Evolutionary conservation across 2,113 vertebrate genomes (phyloP).

Genomic region (Barnardius zonarius): DNA sequence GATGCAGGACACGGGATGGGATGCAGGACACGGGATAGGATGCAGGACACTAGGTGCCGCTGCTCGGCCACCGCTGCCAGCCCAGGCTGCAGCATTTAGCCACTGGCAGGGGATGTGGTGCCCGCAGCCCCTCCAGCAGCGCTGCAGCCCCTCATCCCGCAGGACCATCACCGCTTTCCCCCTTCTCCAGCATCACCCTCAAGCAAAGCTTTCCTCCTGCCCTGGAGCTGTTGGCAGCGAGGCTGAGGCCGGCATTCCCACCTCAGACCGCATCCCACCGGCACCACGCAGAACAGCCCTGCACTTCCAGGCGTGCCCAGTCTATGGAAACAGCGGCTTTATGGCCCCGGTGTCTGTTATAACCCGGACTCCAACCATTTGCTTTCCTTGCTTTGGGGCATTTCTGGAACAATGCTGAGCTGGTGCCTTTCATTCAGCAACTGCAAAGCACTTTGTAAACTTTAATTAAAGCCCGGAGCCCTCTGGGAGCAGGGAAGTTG

Average conservation of each 20-base stretch:
- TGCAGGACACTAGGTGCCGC: neutral
- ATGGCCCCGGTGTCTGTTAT: neutral
- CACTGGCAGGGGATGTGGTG: rapidly evolving
- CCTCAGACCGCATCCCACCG: neutral
- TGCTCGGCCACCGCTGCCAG: neutral
- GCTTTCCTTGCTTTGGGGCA: neutral
- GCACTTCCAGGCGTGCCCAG: neutral
- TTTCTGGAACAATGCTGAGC: neutral
- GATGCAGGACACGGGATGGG: neutral
- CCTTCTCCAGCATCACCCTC: neutral
- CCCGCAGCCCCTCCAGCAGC: neutral
- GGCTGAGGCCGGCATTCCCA: rapidly evolving
- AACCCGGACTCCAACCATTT: neutral
- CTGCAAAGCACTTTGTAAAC: neutral
- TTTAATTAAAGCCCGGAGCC: conserved; percentile 6
- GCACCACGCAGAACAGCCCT: neutral
- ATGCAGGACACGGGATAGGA: neutral
- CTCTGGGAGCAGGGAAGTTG: neutral
- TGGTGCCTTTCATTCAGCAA: neutral
- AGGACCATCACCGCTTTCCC: no score
- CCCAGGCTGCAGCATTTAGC: neutral
- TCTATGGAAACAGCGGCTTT: neutral
- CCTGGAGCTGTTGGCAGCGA: rapidly evolving
- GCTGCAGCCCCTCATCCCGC: neutral
- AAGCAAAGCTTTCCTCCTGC: neutral